Evolutionary conservation across 2,113 vertebrate genomes (phyloP).

Genomic region (Xiphorhynchus elegans): DNA sequence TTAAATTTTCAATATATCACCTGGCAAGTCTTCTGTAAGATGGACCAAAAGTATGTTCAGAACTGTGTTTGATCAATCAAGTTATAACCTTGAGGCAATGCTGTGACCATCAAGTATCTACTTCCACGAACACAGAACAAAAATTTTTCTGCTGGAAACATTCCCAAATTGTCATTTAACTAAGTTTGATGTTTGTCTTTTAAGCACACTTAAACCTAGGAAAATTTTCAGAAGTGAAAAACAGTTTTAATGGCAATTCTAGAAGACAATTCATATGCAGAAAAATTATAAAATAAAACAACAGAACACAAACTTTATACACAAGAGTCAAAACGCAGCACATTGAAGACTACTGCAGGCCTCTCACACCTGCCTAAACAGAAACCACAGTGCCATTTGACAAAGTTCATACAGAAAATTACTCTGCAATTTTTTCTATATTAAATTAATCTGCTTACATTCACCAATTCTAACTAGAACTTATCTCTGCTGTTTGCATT

Average conservation of each 20-base stretch:
- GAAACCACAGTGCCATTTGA: neutral
- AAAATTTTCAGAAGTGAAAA: neutral
- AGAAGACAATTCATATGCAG: neutral
- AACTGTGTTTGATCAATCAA: neutral
- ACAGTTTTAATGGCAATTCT: neutral
- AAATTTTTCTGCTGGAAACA: neutral
- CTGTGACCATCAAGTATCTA: neutral
- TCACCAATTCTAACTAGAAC: neutral
- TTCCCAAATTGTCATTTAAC: neutral
- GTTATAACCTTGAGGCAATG: neutral
- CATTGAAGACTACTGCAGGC: neutral
- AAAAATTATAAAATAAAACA: neutral
- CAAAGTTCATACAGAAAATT: neutral
- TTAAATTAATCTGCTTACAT: neutral
- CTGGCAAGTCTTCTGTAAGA: neutral
- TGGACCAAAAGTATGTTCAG: neutral
- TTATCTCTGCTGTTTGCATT: neutral
- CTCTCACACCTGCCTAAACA: neutral
- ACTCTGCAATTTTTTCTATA: neutral
- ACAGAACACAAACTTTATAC: neutral
- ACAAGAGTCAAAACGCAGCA: neutral
- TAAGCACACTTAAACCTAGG: neutral
- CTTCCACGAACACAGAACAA: neutral
- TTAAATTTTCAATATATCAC: neutral
- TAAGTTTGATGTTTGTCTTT: neutral